Base-by-base conservation (phyloP, 2,888 invertebrate species). In the Antheraea yamamai region DNA sequence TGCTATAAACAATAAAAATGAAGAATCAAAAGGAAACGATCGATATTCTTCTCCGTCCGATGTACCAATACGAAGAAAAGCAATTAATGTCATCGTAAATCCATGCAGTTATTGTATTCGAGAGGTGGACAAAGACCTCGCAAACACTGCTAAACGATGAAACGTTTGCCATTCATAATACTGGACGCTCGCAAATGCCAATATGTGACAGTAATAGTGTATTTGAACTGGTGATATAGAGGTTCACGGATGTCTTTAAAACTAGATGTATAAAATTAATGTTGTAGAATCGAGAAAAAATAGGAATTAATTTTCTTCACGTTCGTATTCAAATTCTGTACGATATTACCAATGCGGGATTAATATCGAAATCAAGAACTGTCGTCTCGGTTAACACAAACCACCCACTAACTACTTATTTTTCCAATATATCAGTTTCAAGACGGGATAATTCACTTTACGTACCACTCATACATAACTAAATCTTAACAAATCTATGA, bases 1-100 rank as follows among this genome's bases (percentile, higher is more conserved):
- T 47, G 12, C 12, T 47, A 7, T 47, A 47, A 47, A 47, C 47
- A 26, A 66, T 16, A 26, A 66, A 66, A 26, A 26, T 14, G 16
- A 66, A 66, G 4, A 4, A 30, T 66, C 64, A 66, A 66, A 66
- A 66, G 12, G 26, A 14, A 66, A 66, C 30, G 64, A 30, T 30
- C 26, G 26, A 14, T 30, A 30, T 30, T 26, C 26, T 66, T 73
- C 75, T 77, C 79, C 79, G 79, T 81, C 81, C 81, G 79, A 73
- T 82, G 82, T 78, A n/a, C 52, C 51, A n/a, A 26, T 26, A n/a
- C 75, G 18, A n/a, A 70, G 91, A 91, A 90, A 89, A 90, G 86
- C 88, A 87, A 82, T 90, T 81, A 90, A 91, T 87, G 86, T 84
- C 80, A 76, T 76, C 89, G 88, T 91, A 90, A 90, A 91, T 90